phyloP scores from a whole-genome alignment of 2,797 vertebrate genomes.

The Hemitrygon akajei region DNA sequence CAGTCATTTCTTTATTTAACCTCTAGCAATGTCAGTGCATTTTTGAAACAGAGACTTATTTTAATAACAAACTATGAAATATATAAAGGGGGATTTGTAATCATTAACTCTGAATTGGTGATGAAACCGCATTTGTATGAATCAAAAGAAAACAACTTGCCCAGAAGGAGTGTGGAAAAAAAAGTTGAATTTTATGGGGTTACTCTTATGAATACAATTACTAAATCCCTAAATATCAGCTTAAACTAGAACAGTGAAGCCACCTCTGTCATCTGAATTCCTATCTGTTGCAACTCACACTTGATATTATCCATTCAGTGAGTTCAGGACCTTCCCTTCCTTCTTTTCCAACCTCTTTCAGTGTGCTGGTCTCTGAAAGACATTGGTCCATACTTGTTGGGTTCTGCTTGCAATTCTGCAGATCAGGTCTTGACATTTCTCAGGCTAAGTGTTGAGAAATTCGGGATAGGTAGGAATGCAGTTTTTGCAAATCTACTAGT shows the following conservation, averaged over 20 bases:
- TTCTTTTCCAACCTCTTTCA: not conserved
- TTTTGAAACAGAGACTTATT: not conserved
- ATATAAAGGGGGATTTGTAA: not conserved
- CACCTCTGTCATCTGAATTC: not conserved
- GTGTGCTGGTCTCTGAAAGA: not conserved
- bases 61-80: not conserved
- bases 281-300: not conserved
- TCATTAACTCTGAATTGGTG: not conserved
- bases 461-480: too few species aligned
- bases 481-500: too few species aligned
- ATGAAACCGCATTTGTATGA: not conserved
- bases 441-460: too few species aligned
- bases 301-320: not conserved
- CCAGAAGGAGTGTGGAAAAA: not conserved
- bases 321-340: not conserved
- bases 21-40: not conserved
- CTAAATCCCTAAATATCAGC: not conserved
- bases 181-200: not conserved
- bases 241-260: not conserved
- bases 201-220: not conserved
- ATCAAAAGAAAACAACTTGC: not conserved
- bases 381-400: not conserved
- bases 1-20: not conserved
- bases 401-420: too few species aligned
- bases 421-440: too few species aligned